phyloP scores from a whole-genome alignment of 2,888 invertebrate genomes.

The Eupithecia dodoneata region DNA sequence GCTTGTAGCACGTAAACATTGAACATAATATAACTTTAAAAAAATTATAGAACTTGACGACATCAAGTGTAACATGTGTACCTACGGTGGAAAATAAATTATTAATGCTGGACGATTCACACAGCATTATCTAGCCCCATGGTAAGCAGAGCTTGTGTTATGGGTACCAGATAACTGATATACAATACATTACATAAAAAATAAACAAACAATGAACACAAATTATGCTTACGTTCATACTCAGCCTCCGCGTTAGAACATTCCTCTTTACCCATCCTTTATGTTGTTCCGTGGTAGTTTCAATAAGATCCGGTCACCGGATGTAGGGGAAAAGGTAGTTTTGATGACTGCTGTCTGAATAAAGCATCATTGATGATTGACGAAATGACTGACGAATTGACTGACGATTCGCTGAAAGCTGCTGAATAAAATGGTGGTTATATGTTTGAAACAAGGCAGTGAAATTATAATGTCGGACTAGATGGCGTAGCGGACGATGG shows the following conservation, averaged over 20 bases:
- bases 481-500: background rate
- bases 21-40: too few relatives aligned
- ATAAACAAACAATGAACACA: background rate
- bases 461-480: background rate
- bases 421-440: constrained; percentile 16
- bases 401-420: constrained; percentile 5
- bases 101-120: too few relatives aligned
- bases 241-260: background rate
- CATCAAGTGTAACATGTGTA: too few relatives aligned
- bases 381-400: background rate
- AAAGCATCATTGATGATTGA: constrained; percentile 10
- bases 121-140: too few relatives aligned
- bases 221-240: constrained; percentile 10
- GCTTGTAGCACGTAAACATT: too few relatives aligned
- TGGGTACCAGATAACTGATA: too few relatives aligned
- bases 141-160: too few relatives aligned
- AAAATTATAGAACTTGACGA: too few relatives aligned
- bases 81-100: too few relatives aligned
- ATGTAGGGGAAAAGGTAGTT: constrained; percentile 32
- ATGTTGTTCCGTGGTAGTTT: constrained; percentile 25
- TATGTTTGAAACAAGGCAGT: background rate
- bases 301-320: constrained; percentile 35
- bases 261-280: constrained; percentile 19
- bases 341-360: constrained; percentile 15
- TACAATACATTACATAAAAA: too few relatives aligned